Evolutionary conservation across 1,140 invertebrate genomes (phyloP), one percentile per base, ranked within the genome.

Genomic region (Brachystomella parvula): DNA sequence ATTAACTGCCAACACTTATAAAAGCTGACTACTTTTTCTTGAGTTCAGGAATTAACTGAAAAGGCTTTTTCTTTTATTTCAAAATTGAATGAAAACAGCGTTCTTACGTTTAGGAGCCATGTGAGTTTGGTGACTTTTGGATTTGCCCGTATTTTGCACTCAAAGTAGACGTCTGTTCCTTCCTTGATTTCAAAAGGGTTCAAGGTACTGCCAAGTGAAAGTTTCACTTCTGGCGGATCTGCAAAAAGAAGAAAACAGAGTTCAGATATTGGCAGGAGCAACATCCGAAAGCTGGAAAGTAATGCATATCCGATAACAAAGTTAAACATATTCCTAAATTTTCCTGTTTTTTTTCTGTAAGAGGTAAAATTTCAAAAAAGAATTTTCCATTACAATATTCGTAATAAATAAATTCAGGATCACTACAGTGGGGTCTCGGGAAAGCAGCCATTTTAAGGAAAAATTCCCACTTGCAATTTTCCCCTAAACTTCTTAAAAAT

Each of bases 91-190:
- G 35, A 47, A 39, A 28, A 33, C 21, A 24, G 59, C 30, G 24
- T 49, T 87, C 89, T 86, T 79, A 89, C 88, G 75, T 92, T 86
- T 77, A 91, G 89, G 66, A 88, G 82, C 92, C 92, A 94, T 39
- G 86, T 85, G 58, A 95, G 86, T 75, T 89, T 88, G 70, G 87
- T 85, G 77, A 86, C 89, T 66, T 85, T 85, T 24, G 91, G 91
- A 82, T 93, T 93, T 63, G 91, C 89, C 74, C 84, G 83, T 67
- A 94, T 90, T 80, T 90, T 88, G 79, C 91, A 94, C 79, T 94
- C 90, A 78, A 94, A 93, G 80, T 93, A 94, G 49, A 94, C 89
- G 77, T 94, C 92, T 74, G 93, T 91, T 33, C 90, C 89, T 80
- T 92, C 89, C 79, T 90, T 92, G 79, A 93, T 93, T 79, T 91